A percentile compares a stretch with the other conserved stretches of the same genome.
phyloP scores from a whole-genome alignment of 2,888 invertebrate genomes.

The Pollenia angustigena region DNA sequence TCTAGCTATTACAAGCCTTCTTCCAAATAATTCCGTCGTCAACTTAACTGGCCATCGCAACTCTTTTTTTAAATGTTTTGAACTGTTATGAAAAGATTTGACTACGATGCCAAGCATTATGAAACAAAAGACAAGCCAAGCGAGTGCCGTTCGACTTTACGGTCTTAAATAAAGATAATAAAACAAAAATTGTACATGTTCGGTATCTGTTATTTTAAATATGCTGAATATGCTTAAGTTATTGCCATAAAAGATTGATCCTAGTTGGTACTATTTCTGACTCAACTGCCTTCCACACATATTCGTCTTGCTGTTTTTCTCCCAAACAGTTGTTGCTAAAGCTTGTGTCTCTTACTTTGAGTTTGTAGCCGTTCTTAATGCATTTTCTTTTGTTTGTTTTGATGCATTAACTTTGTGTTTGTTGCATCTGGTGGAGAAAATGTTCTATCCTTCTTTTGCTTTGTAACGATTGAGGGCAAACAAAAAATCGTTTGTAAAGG shows the following conservation, averaged over 20 bases:
- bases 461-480: background rate
- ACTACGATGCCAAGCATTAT: too few species aligned
- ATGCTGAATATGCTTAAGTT: too few species aligned
- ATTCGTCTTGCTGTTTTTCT: background rate
- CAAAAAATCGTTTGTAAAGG: conserved; percentile 9
- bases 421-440: conserved; percentile 18
- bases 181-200: too few species aligned
- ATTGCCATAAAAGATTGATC: background rate
- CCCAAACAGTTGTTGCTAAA: background rate
- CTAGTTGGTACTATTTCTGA: background rate
- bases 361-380: conserved; percentile 54
- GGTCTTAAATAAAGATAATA: too few species aligned
- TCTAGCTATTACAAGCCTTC: too few species aligned
- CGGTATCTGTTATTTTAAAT: too few species aligned
- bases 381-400: conserved; percentile 42
- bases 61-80: too few species aligned
- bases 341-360: conserved; percentile 35
- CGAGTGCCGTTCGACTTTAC: too few species aligned
- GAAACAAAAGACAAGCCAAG: too few species aligned
- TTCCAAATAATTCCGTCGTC: too few species aligned
- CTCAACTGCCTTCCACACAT: background rate
- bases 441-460: background rate
- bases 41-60: too few species aligned
- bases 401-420: conserved; percentile 65
- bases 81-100: too few species aligned